Conservation (phyloP, 2,888 invertebrate species). For the Drosophila mimica region DNA sequence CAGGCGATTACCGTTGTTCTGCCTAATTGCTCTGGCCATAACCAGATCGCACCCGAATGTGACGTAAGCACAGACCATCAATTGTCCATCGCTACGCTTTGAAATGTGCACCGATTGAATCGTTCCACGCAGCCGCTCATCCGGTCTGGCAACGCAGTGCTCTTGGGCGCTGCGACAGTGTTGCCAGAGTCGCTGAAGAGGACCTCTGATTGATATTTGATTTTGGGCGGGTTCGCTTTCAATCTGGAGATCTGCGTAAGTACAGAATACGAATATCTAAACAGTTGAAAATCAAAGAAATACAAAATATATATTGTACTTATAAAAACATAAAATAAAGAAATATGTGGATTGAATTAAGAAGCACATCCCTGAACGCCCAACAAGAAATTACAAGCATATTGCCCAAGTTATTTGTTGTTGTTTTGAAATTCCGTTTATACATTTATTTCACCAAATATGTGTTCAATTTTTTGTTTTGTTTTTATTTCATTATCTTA, state of each 20-base stretch:
- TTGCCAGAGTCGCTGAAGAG: constrained; percentile 48
- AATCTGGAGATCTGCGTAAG: constrained; percentile 43
- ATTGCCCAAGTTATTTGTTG: background rate
- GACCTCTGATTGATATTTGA: background rate
- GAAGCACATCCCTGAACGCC: background rate
- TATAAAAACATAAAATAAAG: background rate
- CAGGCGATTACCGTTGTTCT: constrained; percentile 24
- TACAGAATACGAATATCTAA: constrained; percentile 46
- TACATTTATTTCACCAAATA: constrained; percentile 84
- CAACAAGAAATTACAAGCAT: background rate
- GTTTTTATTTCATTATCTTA: constrained; percentile 40
- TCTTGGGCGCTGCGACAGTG: constrained; percentile 19
- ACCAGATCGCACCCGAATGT: constrained; percentile 40
- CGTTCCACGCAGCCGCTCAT: constrained; percentile 39
- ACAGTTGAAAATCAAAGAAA: constrained; percentile 23
- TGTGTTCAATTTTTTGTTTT: constrained; percentile 41
- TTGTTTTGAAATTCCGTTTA: constrained; percentile 80
- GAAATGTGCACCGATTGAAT: constrained; percentile 53
- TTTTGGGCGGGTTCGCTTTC: background rate
- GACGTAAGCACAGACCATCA: constrained; percentile 58
- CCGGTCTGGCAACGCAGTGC: background rate
- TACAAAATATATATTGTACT: background rate
- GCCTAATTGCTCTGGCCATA: constrained; percentile 37
- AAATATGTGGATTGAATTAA: background rate
- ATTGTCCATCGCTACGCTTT: constrained; percentile 40